A percentile compares a stretch with the other conserved stretches of the same genome.
Evolutionary conservation across 1,140 invertebrate genomes (phyloP).

Genomic region (Drosophila repletoides): DNA sequence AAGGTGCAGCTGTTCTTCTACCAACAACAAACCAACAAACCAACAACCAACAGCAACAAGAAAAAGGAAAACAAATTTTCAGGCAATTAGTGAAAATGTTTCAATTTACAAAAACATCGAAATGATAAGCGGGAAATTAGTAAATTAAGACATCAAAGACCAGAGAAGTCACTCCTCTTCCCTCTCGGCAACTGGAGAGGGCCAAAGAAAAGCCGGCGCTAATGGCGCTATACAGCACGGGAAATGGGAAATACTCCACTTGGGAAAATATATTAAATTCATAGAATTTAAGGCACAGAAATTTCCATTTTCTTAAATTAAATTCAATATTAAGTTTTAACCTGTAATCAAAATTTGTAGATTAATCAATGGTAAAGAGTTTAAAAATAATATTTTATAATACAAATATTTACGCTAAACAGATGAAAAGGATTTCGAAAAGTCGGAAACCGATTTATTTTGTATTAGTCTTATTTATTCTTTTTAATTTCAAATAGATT

Average conservation of each 20-base stretch:
- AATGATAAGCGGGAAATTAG: constrained; percentile 80
- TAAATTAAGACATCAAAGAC: constrained; percentile 80
- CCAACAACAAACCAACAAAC: constrained; percentile 9
- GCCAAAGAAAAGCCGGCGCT: constrained; percentile 63
- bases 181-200: neutral
- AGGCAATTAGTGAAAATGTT: constrained; percentile 79
- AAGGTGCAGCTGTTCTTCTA: constrained; percentile 30
- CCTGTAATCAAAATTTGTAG: too few species aligned
- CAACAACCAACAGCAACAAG: neutral
- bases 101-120: constrained; percentile 77
- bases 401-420: too few species aligned
- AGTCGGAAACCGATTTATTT: too few species aligned
- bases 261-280: too few species aligned
- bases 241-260: neutral
- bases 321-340: too few species aligned
- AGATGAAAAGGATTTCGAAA: too few species aligned
- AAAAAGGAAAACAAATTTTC: constrained; percentile 57
- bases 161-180: constrained; percentile 27
- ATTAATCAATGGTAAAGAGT: too few species aligned
- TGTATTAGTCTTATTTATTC: too few species aligned
- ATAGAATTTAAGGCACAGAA: too few species aligned
- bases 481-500: too few species aligned
- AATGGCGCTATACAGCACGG: constrained; percentile 57
- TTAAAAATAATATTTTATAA: too few species aligned
- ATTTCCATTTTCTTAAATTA: too few species aligned